Conservation (phyloP, 1,140 invertebrate genomes). For the Centruroides vittatus region DNA sequence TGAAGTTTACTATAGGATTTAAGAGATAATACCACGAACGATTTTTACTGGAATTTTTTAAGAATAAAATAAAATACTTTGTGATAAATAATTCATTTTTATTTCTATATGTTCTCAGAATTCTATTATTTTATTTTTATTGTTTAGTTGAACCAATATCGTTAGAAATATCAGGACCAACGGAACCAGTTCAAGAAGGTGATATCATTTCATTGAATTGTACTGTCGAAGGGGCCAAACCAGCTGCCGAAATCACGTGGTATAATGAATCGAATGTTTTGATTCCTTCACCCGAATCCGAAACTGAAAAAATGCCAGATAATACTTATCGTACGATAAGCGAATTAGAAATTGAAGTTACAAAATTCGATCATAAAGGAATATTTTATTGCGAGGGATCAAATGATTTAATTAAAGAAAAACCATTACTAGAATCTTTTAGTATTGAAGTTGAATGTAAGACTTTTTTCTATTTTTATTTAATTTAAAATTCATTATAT, state of each 20-base stretch:
- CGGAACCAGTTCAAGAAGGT: slow-evolving; percentile 51
- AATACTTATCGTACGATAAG: slow-evolving; percentile 14
- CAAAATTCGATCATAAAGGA: slow-evolving; percentile 17
- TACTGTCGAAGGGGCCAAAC: slow-evolving; percentile 54
- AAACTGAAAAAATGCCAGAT: slow-evolving; percentile 4
- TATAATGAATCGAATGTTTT: slow-evolving; percentile 51
- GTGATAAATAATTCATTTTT: too few relatives aligned
- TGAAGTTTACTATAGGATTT: too few relatives aligned
- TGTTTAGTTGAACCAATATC: slow-evolving; percentile 14
- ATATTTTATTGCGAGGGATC: slow-evolving; percentile 19
- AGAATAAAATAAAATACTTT: too few relatives aligned
- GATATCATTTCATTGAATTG: slow-evolving; percentile 60
- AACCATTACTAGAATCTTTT: slow-evolving; percentile 15
- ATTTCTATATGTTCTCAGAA: too few relatives aligned
- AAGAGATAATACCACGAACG: too few relatives aligned
- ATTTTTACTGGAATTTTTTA: too few relatives aligned
- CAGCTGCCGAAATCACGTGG: slow-evolving; percentile 67
- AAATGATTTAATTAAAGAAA: slow-evolving; percentile 18
- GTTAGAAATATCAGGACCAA: slow-evolving; percentile 22
- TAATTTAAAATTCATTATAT: too few relatives aligned
- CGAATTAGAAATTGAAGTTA: slow-evolving; percentile 14
- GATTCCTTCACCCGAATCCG: neutral
- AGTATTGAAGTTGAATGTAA: slow-evolving; percentile 17
- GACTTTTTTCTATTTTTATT: slow-evolving; percentile 1
- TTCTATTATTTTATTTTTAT: neutral